Conservation (phyloP, 2,888 invertebrate species). For the Drosophila incognita region DNA sequence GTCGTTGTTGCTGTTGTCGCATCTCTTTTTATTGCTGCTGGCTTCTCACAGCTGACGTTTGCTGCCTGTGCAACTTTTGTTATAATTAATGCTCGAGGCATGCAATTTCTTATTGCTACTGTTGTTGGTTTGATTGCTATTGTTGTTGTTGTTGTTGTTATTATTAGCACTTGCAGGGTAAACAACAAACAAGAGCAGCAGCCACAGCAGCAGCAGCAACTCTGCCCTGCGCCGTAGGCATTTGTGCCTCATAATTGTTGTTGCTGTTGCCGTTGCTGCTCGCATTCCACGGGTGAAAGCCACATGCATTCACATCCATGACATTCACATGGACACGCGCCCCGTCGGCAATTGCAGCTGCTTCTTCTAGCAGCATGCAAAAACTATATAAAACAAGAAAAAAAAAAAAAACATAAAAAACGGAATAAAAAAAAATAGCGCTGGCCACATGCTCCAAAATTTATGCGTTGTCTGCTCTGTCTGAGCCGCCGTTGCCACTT, state of each 20-base stretch:
- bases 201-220: constrained; percentile 7
- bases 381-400: constrained; percentile 21
- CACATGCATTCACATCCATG: constrained; percentile 58
- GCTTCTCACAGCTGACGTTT: constrained; percentile 37
- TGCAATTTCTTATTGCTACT: constrained; percentile 53
- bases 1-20: constrained; percentile 16
- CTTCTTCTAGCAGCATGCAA: constrained; percentile 54
- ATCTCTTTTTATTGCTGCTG: constrained; percentile 24
- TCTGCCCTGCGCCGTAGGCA: constrained; percentile 58
- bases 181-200: constrained; percentile 15
- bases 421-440: constrained; percentile 5
- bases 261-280: constrained; percentile 45
- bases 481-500: constrained; percentile 27
- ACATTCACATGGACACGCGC: constrained; percentile 64
- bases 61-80: constrained; percentile 60
- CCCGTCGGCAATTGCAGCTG: constrained; percentile 57
- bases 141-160: constrained; percentile 16
- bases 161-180: constrained; percentile 54
- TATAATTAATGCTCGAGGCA: constrained; percentile 67
- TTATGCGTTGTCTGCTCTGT: constrained; percentile 59
- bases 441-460: constrained; percentile 66
- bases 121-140: neutral
- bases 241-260: constrained; percentile 64
- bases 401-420: neutral
- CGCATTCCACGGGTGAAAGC: constrained; percentile 77